Conservation (phyloP, 2,888 invertebrate genomes). For the Gymnocheta viridis region DNA sequence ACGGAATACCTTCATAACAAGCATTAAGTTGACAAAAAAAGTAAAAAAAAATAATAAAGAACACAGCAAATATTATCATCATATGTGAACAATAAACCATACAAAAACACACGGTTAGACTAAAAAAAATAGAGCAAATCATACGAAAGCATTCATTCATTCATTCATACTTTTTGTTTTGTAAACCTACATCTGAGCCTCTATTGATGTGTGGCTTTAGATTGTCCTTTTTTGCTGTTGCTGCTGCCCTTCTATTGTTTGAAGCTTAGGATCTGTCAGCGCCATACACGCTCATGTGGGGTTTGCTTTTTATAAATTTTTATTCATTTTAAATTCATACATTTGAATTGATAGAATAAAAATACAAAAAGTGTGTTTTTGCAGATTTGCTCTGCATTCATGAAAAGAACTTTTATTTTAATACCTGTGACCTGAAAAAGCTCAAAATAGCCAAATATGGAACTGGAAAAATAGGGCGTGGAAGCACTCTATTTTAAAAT, state of each 20-base stretch:
- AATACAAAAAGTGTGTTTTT: neutral
- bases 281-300: constrained; percentile 56
- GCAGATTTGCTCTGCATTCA: constrained; percentile 7
- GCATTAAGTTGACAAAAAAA: constrained; percentile 29
- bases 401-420: neutral
- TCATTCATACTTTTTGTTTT: constrained; percentile 20
- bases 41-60: neutral
- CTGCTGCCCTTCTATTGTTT: constrained; percentile 60
- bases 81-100: constrained; percentile 55
- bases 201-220: constrained; percentile 59
- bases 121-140: constrained; percentile 27
- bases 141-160: constrained; percentile 45
- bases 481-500: no score
- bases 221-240: constrained; percentile 60
- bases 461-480: no score
- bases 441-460: neutral
- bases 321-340: constrained; percentile 35
- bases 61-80: constrained; percentile 64
- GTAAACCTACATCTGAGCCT: constrained; percentile 47
- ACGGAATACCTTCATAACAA: constrained; percentile 53
- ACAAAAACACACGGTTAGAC: constrained; percentile 57
- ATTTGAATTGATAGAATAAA: constrained; percentile 8
- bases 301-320: constrained; percentile 37
- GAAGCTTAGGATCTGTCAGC: constrained; percentile 66
- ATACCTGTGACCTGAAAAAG: neutral